Percentiles rank a stretch among this genome's conserved stretches.
phyloP scores from a whole-genome alignment of 2,888 invertebrate genomes.

The Acanthacorydalis orientalis region DNA sequence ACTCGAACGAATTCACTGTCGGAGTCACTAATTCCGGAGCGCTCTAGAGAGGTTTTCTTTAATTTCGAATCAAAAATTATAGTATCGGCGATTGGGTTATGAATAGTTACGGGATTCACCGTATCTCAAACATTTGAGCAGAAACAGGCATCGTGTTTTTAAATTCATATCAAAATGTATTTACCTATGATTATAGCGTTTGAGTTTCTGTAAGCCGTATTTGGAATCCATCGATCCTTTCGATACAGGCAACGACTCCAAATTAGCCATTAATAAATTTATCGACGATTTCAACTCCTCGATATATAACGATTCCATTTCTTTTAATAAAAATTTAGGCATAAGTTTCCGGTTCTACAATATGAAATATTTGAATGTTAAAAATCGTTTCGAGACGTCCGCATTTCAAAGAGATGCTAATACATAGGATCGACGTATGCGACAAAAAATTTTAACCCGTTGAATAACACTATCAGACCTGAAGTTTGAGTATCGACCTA shows the following conservation, averaged over 20 bases:
- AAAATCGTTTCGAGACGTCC: not conserved
- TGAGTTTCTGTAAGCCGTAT: conserved; percentile 94
- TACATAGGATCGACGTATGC: too few relatives aligned
- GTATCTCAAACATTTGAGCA: too few relatives aligned
- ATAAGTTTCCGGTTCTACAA: conserved; percentile 82
- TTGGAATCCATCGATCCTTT: conserved; percentile 95
- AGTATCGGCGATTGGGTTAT: too few relatives aligned
- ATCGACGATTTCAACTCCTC: conserved; percentile 97
- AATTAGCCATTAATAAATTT: conserved; percentile 94
- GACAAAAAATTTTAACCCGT: too few relatives aligned
- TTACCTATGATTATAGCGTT: conserved; percentile 96
- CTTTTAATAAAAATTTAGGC: conserved; percentile 99
- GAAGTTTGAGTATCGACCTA: too few relatives aligned
- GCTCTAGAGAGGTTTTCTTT: too few relatives aligned
- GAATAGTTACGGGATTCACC: too few relatives aligned
- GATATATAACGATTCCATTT: conserved; percentile 98
- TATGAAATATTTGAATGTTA: conserved; percentile 7
- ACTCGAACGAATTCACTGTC: too few relatives aligned
- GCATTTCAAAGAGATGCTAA: not conserved
- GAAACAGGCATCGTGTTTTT: not conserved
- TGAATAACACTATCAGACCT: too few relatives aligned
- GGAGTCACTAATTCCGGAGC: too few relatives aligned
- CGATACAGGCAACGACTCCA: conserved; percentile 96
- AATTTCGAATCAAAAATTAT: too few relatives aligned
- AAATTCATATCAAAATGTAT: conserved; percentile 3